Base-by-base conservation (phyloP, 2,888 invertebrate species). In the Epinotia nisella region DNA sequence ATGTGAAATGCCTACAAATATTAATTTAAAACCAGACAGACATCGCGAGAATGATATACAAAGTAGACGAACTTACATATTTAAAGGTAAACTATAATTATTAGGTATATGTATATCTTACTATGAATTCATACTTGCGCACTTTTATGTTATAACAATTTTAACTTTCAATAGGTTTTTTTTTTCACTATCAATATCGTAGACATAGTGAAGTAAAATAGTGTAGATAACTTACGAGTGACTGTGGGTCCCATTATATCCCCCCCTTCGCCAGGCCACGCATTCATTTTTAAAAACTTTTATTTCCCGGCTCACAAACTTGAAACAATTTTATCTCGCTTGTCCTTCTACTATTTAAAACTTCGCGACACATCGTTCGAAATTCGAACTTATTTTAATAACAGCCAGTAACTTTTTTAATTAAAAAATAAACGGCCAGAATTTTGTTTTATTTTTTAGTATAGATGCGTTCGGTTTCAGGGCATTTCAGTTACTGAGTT, bases 181-280 rank as follows among this genome's bases (percentile, higher is more conserved):
- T 35, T 35, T 9, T 35, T 35, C 9, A 35, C 35, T 35, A 35
- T 35, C 1, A 35, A 35, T 35, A 35, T 35, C 9, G 35, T 35
- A 9, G 35, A 35, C 35, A 9, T 0, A 11, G 9, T 24, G 13
- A 41, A 15, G 35, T 35, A 9, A 49, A 21, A 49, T 61, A 58
- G 17, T 29, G 13, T 10, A 62, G 29, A 53, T 66, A 73, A 90
- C 91, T 90, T 81, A 93, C 92, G 85, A 13, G 89, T 83, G 1
- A 93, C 88, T 0, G 89, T 81, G 1, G 92, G 90, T 11, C 93
- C 93, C 93, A 93, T 92, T 7, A 84, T 85, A 79, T 91, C 92
- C 0, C 79, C 82, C 0, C 80, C 82, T 45, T 86, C 86, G 0
- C 87, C 87, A 0, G 89, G 86, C 92, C 92, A 92, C 66, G 92